Conservation (phyloP, 2,797 vertebrate genomes). For the Aselliscus stoliczkanus region DNA sequence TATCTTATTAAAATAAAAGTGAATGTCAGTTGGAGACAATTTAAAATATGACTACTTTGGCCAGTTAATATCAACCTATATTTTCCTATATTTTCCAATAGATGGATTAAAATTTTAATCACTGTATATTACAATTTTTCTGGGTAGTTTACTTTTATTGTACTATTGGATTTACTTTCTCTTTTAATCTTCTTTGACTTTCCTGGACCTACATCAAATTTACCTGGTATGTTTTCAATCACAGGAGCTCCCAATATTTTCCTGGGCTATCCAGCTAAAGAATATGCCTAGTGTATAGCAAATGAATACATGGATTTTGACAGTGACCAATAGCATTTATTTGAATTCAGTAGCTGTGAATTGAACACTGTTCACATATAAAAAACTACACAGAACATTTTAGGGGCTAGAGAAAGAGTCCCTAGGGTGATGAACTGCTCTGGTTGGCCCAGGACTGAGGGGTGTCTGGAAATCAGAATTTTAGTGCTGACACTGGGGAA, state of each 20-base stretch:
- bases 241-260: neutral
- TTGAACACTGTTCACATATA: neutral
- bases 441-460: neutral
- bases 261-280: neutral
- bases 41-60: constrained; percentile 30
- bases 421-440: neutral
- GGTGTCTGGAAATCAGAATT: accelerated
- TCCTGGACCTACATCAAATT: neutral
- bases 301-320: constrained; percentile 8
- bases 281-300: neutral
- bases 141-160: constrained; percentile 41
- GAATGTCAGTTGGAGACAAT: neutral
- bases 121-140: neutral
- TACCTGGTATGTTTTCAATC: neutral
- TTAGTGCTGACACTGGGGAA: neutral
- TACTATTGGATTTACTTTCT: neutral
- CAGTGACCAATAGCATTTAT: neutral
- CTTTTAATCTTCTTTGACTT: constrained; percentile 29
- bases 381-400: neutral
- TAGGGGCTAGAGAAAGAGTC: neutral
- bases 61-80: constrained; percentile 36
- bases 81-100: neutral
- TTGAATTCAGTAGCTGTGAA: neutral
- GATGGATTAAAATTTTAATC: constrained; percentile 37
- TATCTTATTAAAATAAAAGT: constrained; percentile 48